These are phyloP conservation scores for Lepidurus packardi DNA, from an alignment of 1,140 invertebrate species.

Conservation along the genomic window DNA sequence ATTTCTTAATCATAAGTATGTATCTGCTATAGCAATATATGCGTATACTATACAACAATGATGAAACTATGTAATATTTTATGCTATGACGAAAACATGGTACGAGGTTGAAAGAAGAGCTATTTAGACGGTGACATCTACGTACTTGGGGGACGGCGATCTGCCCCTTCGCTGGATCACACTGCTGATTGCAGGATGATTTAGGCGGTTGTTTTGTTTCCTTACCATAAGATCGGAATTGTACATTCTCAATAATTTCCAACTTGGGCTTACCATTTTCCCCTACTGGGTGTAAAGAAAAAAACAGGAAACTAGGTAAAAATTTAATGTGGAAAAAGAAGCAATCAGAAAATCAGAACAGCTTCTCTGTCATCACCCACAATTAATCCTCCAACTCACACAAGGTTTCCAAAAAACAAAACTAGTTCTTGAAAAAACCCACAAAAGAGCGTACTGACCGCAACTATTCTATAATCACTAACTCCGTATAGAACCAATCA, in stretches of 20 bases:
- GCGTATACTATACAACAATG: too few species aligned
- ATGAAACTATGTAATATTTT: too few species aligned
- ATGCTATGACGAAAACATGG: too few species aligned
- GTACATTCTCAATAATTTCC: constrained; percentile 43
- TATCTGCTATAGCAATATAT: too few species aligned
- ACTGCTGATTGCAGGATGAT: constrained; percentile 49
- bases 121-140: neutral
- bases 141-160: constrained; percentile 40
- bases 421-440: neutral
- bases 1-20: too few species aligned
- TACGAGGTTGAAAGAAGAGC: too few species aligned
- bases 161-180: constrained; percentile 47
- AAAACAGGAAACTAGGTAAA: neutral
- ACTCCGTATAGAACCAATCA: neutral
- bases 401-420: constrained; percentile 17
- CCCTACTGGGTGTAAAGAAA: constrained; percentile 40
- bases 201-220: constrained; percentile 42
- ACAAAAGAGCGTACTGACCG: neutral
- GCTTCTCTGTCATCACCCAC: neutral
- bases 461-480: neutral
- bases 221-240: constrained; percentile 41
- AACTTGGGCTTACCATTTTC: constrained; percentile 43
- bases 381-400: constrained; percentile 8
- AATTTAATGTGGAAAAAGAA: neutral
- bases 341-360: neutral